Percentiles rank a stretch among this genome's conserved stretches.
phyloP scores from a whole-genome alignment of 2,888 invertebrate genomes.

The Ophion costatus region DNA sequence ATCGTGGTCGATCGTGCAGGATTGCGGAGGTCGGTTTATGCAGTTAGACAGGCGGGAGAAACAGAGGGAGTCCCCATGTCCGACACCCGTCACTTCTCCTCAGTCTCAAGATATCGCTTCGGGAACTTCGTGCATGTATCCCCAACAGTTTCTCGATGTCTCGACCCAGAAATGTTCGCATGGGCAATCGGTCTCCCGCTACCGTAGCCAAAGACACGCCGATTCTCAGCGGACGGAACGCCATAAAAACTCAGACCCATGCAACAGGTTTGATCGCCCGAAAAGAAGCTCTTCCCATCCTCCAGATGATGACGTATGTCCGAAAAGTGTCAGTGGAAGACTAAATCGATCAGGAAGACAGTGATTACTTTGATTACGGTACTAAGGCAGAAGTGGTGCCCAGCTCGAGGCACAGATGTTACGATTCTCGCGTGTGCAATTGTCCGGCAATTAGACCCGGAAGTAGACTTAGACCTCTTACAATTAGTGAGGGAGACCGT shows the following conservation, averaged over 20 bases:
- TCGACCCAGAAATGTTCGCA: constrained; percentile 5
- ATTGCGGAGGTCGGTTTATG: constrained; percentile 26
- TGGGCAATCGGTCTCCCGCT: constrained; percentile 32
- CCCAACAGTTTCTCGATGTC: constrained; percentile 24
- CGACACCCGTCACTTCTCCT: constrained; percentile 66
- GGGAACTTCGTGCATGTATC: constrained; percentile 18
- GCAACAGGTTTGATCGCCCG: background rate
- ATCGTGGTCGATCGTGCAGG: constrained; percentile 72
- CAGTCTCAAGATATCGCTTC: constrained; percentile 69
- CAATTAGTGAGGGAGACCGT: constrained; percentile 14
- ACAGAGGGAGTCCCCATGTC: constrained; percentile 67
- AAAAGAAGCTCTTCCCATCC: background rate
- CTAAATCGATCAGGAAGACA: background rate
- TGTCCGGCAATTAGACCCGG: constrained; percentile 37
- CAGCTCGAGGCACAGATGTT: no score
- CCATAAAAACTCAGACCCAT: background rate
- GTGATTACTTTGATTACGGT: no score
- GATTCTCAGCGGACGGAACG: constrained; percentile 13
- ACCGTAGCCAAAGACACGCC: constrained; percentile 20
- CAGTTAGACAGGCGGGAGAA: constrained; percentile 49
- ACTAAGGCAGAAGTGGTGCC: no score
- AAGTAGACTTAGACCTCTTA: constrained; percentile 5
- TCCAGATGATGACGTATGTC: background rate
- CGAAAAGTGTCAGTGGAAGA: background rate
- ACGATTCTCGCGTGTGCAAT: background rate